Base-by-base conservation (phyloP, 2,888 invertebrate genomes). In the Scaptomyza tumidula region DNA sequence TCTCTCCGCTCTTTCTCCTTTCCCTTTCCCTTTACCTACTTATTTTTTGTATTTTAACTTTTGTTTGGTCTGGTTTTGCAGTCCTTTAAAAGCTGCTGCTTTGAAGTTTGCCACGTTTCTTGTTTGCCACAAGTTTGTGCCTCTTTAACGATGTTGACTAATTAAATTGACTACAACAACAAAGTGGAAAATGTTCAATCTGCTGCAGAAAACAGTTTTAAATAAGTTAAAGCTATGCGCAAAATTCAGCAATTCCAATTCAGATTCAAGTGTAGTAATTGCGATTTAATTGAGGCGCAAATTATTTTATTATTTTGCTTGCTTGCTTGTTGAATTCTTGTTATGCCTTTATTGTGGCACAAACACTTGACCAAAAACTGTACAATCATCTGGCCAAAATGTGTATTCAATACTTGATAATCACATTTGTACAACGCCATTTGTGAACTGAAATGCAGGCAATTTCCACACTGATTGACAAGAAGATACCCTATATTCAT, bases 301-400 rank as follows among this genome's bases (percentile, higher is more conserved):
- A 77, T 59, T 48, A 67, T 16, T 77, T 67, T 31, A 49, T 49
- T 55, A 2, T 10, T 24, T 24, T 35, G 35, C 16, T 50, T 53
- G 35, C 10, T 46, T 59, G 16, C 16, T 43, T 43, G 13, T 45
- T 72, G 33, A 41, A 62, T 57, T 77, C 61, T 16, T 67, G 60
- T 43, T 46, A 67, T 59, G 24, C 24, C 54, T 74, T 75, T 60
- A 68, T 46, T 57, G 54, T 63, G 69, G 69, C 75, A 41, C 57
- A 60, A 75, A 68, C 75, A 75, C 75, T 75, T 78, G 75, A 63
- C 59, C 74, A 74, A 78, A 39, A 75, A 75, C 52, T 57, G 69
- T 54, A 78, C 56, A 74, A 78, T 62, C 78, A 68, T 67, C 74
- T 52, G 33, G 35, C 61, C 68, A 73, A 73, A 16, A 62, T 50